Base-by-base conservation (phyloP, 2,113 vertebrate genomes). In the chimpanzee (Pan troglodytes) region DNA sequence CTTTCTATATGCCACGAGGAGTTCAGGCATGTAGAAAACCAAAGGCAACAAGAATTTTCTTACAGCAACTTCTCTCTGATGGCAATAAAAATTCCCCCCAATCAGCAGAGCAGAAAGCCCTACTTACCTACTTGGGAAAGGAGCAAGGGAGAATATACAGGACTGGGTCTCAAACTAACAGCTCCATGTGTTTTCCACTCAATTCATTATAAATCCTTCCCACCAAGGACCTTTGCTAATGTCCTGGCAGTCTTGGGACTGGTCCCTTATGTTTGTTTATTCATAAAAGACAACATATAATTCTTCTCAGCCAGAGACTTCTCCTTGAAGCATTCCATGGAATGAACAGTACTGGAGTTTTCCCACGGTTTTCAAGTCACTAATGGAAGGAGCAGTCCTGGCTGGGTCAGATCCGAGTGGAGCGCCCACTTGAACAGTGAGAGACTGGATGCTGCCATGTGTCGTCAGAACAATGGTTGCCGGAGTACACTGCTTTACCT, bases 141-240 rank as follows among this genome's bases (percentile, higher is more conserved):
- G 45, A 93, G 5, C 5, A 67, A 96, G 76, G 30, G 80, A 89
- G 84, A 88, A 27, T 18, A 70, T 48, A 17, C 9, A 59, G 22
- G 30, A 11, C 48, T 17, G 27, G 55, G 61, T 76, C 16, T 73
- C 35, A 79, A 23, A 68, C 32, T 23, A 73, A 79, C 9, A 81
- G 23, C 14, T 3, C 23, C 3, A 1, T 64, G 55, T 17, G 25
- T 88, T 87, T 87, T 82, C 35, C 27, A 23, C 4, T 25, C 55
- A 85, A n/a, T 3, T 88, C 90, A 73, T 73, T 81, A 90, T 61
- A 85, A 93, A 73, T 93, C 73, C 64, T 92, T 95, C 64, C 45
- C 18, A 59, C 57, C 12, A 23, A 93, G 23, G 40, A 30, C 27
- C 4, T 85, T 96, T 87, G 76, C 23, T 81, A 18, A 73, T 8